These are phyloP conservation scores for Apocrypta bakeri DNA, from an alignment of 1,140 invertebrate genomes.

Conservation along the genomic window DNA sequence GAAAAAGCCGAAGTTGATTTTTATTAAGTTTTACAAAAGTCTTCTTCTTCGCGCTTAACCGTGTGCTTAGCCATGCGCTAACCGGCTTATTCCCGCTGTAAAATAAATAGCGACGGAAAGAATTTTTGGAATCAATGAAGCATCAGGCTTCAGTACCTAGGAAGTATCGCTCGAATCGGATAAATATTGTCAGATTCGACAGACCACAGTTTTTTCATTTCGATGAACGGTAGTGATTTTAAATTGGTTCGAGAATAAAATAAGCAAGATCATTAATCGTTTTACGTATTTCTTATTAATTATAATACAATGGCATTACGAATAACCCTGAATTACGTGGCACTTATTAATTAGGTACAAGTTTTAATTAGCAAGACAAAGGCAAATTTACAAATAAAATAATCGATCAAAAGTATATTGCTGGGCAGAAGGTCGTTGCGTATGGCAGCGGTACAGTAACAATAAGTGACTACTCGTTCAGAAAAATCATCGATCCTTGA, in stretches of 20 bases:
- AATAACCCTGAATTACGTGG: too few relatives aligned
- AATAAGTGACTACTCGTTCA: conserved; percentile 48
- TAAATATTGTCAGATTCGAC: neutral
- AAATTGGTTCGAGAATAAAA: neutral
- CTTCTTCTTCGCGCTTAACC: neutral
- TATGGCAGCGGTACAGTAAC: neutral
- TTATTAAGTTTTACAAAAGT: neutral
- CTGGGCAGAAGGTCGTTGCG: neutral
- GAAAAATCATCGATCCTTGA: conserved; percentile 60
- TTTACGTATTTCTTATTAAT: neutral
- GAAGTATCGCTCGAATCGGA: neutral
- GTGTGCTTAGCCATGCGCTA: too few relatives aligned
- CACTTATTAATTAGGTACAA: too few relatives aligned
- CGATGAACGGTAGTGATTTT: neutral
- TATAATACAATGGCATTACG: neutral
- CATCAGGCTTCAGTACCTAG: neutral
- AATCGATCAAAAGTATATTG: conserved; percentile 1
- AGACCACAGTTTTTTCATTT: neutral
- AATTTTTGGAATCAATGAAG: neutral
- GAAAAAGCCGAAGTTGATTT: too few relatives aligned
- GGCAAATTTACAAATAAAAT: too few relatives aligned
- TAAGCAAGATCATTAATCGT: neutral
- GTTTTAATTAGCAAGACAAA: too few relatives aligned
- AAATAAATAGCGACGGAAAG: neutral
- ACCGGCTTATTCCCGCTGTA: neutral